Base-by-base conservation (phyloP, 2,113 vertebrate genomes). In the Actenoides lindsayi region DNA sequence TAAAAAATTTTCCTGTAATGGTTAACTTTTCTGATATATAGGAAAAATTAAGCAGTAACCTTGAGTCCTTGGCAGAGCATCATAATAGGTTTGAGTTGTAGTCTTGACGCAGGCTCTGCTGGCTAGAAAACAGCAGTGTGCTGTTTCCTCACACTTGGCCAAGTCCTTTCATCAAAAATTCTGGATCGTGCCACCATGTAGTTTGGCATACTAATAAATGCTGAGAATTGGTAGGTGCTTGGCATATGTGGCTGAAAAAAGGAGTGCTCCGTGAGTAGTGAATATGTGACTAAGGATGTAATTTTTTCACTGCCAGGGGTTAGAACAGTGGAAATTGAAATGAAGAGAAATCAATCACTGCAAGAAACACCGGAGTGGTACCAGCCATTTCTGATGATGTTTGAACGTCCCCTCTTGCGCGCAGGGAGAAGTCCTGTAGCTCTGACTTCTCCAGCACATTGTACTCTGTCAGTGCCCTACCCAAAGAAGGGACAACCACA, bases 301-400 rank as follows among this genome's bases (percentile, higher is more conserved):
- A 19, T 53, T 82, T 88, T 69, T 83, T 37, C 28, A 28, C 12
- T 69, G 67, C 15, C 13, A 21, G 9, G 20, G 20, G 25, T 35
- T 78, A 31, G 21, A 59, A 21, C 21, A 79, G 16, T 42, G 27
- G n/a, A 87, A 77, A 69, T 16, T 53, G 14, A 90, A 41, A 39
- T 70, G 60, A 48, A 83, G 94, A 85, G 88, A 92, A 94, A 68
- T 62, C 87, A 92, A 90, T 90, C 76, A 59, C 83, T 95, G 67
- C 24, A 84, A 35, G 51, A 86, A 94, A 73, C 60, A 93, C 35
- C 69, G 83, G 64, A 83, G 17, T 39, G 31, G 21, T 48, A 54
- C 11, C 24, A 80, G 20, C 31, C 10, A 11, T 54, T 83, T 48
- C n/a, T 54, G 14, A 46, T 39, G 59, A 13, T 24, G 15, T 67